phyloP scores from a whole-genome alignment of 1,140 invertebrate genomes.

The Drosophila bocki region DNA sequence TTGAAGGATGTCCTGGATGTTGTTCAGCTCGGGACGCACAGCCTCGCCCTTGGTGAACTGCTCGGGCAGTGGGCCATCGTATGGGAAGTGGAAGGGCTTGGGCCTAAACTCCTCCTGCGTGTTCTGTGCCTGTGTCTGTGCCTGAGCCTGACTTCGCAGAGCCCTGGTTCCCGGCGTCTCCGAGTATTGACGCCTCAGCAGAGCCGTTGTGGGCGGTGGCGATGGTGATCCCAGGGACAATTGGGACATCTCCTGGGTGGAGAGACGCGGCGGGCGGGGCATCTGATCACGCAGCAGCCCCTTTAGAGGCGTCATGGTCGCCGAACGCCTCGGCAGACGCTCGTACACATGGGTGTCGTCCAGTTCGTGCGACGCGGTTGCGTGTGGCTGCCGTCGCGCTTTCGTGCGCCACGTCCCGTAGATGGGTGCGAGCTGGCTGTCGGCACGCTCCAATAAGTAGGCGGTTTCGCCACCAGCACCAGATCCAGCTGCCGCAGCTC shows the following conservation, averaged over 20 bases:
- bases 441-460: slow-evolving; percentile 84
- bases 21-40: slow-evolving; percentile 52
- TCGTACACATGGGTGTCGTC: slow-evolving; percentile 74
- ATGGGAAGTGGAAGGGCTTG: slow-evolving; percentile 82
- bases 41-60: slow-evolving; percentile 72
- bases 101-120: slow-evolving; percentile 61
- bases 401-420: slow-evolving; percentile 84
- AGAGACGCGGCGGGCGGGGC: slow-evolving; percentile 69
- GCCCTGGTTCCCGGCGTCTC: slow-evolving; percentile 65
- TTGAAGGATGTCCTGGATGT: slow-evolving; percentile 80
- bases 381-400: slow-evolving; percentile 81
- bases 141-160: slow-evolving; percentile 16
- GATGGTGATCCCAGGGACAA: slow-evolving; percentile 64
- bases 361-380: slow-evolving; percentile 37
- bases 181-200: slow-evolving; percentile 68
- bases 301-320: slow-evolving; percentile 75
- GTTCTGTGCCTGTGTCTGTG: neutral
- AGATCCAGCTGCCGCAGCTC: slow-evolving; percentile 1
- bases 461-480: slow-evolving; percentile 69
- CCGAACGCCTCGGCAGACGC: slow-evolving; percentile 74
- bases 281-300: slow-evolving; percentile 72
- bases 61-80: slow-evolving; percentile 73
- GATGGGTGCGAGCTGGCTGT: slow-evolving; percentile 70
- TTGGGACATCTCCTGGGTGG: slow-evolving; percentile 61
- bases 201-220: slow-evolving; percentile 53